Evolutionary conservation across 1,140 invertebrate genomes (phyloP), one percentile per base, ranked within the genome.

Genomic region (Pteromalus puparum): DNA sequence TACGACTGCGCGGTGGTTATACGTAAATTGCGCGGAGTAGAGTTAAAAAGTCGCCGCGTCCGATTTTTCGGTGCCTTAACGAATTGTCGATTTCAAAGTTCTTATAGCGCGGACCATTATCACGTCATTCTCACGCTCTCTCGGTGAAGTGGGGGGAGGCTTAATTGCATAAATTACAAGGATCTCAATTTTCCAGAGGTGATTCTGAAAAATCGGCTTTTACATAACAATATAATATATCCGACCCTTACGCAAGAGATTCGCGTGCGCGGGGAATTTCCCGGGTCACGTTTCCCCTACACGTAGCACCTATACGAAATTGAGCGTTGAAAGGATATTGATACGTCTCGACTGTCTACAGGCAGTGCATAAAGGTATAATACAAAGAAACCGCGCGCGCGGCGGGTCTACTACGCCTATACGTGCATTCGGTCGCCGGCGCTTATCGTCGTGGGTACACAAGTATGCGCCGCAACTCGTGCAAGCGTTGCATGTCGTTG

Each of bases 191-290:
- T 21, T 74, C 12, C 72, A 34, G 70, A 10, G 5, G 28, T 10
- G 38, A 10, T 42, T 38, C 34, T 10, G 21, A 74, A 74, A 74
- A 74, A 38, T 10, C 13, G 5, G 1, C 9, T n/a, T 24, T 30
- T 38, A n/a, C 72, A n/a, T 42, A 42, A 74, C 72, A 28, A 42
- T 28, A n/a, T 61, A n/a, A 61, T 61, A 53, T 15, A 70, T 70
- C 3, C 21, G 24, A 70, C 67, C 67, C 67, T 70, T 70, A 28
- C 26, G 67, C 67, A 70, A 70, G 67, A 26, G 67, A 26, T 13
- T 30, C 24, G 24, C 67, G 26, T 70, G 21, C 9, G n/a, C 10
- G 28, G 67, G 15, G 28, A 70, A 70, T 70, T 70, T 30, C 67
- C 12, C 26, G 67, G 26, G 67, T 70, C 67, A 70, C 67, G 67